Evolutionary conservation across 2,888 invertebrate species (phyloP), one percentile per base, ranked within the genome.

Genomic region (Temnothorax rugatulus): DNA sequence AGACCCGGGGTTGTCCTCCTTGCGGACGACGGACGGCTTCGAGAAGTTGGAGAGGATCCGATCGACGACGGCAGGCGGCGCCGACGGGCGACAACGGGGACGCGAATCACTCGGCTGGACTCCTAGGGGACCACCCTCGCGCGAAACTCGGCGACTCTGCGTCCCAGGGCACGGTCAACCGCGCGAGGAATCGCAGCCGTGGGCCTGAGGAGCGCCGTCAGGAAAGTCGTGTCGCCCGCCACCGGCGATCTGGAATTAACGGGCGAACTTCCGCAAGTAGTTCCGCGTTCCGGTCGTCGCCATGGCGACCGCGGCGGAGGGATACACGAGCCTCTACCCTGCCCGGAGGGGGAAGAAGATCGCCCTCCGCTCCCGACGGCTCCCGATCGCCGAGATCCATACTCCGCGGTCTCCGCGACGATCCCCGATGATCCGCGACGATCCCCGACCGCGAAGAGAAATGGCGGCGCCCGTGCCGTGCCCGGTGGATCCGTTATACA

Each of bases 211-310:
- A 68, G 76, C 50, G 64, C 21, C 5, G 11, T 29, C 29, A 11
- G 18, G 25, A 18, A 68, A 18, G 38, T 79, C 61, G 64, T 25
- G 66, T 83, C 84, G 44, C 79, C 84, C 91, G 90, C 87, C 90
- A 88, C 91, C 90, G 92, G 92, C 87, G 86, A 90, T 90, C 88
- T 88, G 84, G 88, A 29, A 87, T 87, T 90, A 90, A 91, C 87
- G 89, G 85, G 86, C 85, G 91, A 92, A 92, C 91, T 92, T 93
- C 92, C 92, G 93, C 92, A 93, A 93, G 92, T 93, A 93, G 93
- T 92, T 77, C 92, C 92, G 57, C 85, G 89, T 92, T 68, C 66
- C 91, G 91, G 91, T 92, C 87, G 93, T 93, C 92, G 84, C 91
- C 89, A 92, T 92, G 91, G 87, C 85, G 90, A 90, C 92, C 83